Evolutionary conservation across 2,888 invertebrate species (phyloP), one percentile per base, ranked within the genome.

Genomic region (Drosophila colorata): DNA sequence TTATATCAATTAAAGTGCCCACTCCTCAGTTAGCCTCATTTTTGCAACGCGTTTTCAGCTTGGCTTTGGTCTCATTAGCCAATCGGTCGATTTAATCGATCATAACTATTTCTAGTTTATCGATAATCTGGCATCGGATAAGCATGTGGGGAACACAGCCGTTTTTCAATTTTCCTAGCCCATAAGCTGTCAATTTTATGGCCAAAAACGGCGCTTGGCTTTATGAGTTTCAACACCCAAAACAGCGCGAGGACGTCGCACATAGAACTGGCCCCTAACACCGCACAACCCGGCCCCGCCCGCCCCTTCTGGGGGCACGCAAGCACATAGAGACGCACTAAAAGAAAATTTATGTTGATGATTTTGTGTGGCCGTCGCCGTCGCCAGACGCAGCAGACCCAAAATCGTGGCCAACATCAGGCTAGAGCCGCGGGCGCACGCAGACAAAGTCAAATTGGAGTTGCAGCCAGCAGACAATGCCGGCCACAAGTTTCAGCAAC

Each of bases 141-240:
- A 58, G 58, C 65, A 48, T 33, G 58, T 20, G 59, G 41, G 44
- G 61, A 73, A 53, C 48, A 55, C 25, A 58, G 59, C 33, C 78
- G 70, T 77, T 87, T 87, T 87, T 85, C 85, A 89, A 89, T 85
- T 87, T 87, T 63, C 63, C 61, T 67, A 58, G 60, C 63, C 89
- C 77, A 89, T 85, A 81, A 89, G 88, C 88, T 87, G 89, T 85
- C 85, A 85, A 85, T 85, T 89, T 89, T 89, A 85, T 87, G 73
- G 77, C 77, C 88, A 68, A 79, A 87, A 86, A 69, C 71, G 79
- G 74, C 89, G 86, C 79, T 88, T 85, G 76, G 64, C 69, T 84
- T 88, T 85, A 87, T 76, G 86, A 84, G 69, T 80, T 80, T 84
- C 86, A 76, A 85, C 89, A 84, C 87, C 85, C 89, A 80, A 80